Percentiles rank a stretch among this genome's conserved stretches.
Evolutionary conservation across 2,797 vertebrate species (phyloP).

Genomic region (Neomorphus geoffroyi): DNA sequence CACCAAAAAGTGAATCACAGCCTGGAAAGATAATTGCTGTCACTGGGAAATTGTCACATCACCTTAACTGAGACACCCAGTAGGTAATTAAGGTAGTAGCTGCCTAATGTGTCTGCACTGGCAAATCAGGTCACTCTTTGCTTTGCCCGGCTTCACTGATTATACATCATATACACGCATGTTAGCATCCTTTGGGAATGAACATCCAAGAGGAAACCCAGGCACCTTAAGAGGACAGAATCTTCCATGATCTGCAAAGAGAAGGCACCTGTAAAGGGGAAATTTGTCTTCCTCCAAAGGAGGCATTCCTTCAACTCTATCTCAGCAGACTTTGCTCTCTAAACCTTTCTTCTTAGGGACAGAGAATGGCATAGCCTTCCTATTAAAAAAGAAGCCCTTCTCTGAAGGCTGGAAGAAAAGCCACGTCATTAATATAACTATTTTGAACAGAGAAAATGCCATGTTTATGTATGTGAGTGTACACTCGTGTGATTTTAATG

Average conservation of each 20-base stretch:
- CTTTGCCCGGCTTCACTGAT: not conserved
- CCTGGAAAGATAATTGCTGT: constrained; percentile 9
- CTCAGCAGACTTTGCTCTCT: not conserved
- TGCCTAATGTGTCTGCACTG: not conserved
- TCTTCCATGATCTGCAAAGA: not conserved
- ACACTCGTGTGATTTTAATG: not conserved
- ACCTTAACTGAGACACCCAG: not conserved
- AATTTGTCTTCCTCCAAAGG: not conserved
- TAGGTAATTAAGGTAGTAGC: constrained; percentile 15
- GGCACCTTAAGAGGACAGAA: not conserved
- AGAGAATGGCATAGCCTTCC: not conserved
- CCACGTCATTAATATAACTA: fast-evolving
- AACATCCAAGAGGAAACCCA: not conserved
- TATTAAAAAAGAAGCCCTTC: not conserved
- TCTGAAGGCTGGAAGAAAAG: not conserved
- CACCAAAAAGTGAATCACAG: not conserved
- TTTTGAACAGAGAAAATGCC: not conserved
- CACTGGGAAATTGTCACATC: constrained; percentile 18
- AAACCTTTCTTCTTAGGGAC: not conserved
- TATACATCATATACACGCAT: not conserved
- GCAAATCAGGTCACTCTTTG: not conserved
- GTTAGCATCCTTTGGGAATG: not conserved
- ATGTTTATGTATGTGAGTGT: not conserved
- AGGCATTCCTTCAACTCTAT: not conserved
- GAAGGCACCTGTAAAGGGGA: not conserved